Conservation (phyloP, 2,113 vertebrate genomes). For the pig (Sus scrofa) region T2T-Sscrofa CM000820.6:94750501-94751000, state of each 20-base stretch:
- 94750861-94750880: neutral
- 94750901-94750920: constrained; percentile 34
- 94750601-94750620: too few species aligned
- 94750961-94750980: neutral
- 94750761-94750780: constrained; percentile 11
- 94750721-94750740: neutral
- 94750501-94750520: too few species aligned
- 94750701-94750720: constrained; percentile 17
- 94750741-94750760: neutral
- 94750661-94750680: too few species aligned
- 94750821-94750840: neutral
- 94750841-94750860: neutral
- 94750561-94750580: too few species aligned
- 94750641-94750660: too few species aligned
- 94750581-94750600: too few species aligned
- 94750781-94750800: neutral
- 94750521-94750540: too few species aligned
- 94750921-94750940: neutral
- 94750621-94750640: too few species aligned
- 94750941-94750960: neutral
- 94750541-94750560: too few species aligned
- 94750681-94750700: too few species aligned
- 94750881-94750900: neutral
- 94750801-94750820: neutral
- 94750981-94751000: neutral